Evolutionary conservation across 1,140 invertebrate genomes (phyloP), one percentile per base, ranked within the genome.

Genomic region (Ctenoplectra terminalis): DNA sequence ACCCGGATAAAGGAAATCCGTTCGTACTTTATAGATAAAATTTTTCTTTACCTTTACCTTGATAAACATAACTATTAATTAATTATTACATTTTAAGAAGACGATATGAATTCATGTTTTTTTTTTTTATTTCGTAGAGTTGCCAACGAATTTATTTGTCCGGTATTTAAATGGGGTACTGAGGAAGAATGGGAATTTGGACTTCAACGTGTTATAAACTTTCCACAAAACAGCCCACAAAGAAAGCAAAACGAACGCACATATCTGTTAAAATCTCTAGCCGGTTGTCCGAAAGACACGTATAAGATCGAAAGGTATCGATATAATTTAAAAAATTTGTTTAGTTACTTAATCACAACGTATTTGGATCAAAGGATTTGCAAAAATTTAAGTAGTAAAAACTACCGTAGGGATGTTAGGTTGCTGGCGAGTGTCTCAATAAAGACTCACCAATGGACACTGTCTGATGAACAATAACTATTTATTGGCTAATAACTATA

Each of bases 181-280:
- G 93, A 94, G 77, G 95, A 96, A 46, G 96, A 97, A 92, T 97
- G 96, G 96, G 95, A 97, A 82, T 97, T 97, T 88, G 96, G 96
- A 74, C 93, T 97, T 0, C 94, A 97, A 76, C 94, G 96, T 23
- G 95, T 97, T 0, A 95, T 96, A 37, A 95, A 97, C 83, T 97
- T 97, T 91, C 96, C 96, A 0, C 89, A 94, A 7, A 94, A 94
- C 3, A 90, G 84, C 13, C 70, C 77, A 6, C 90, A 90, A 43
- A 93, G 96, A 63, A 96, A 95, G 76, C 95, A 95, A 84, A 96
- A 95, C 84, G 97, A 97, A 91, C 92, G 96, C 85, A 96, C 96
- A 0, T 97, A 96, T 90, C 93, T 97, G 0, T 90, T 97, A 15
- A 97, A 97, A 92, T 96, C 96, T 2, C 89, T 97, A 2, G 96